Evolutionary conservation across 2,797 vertebrate genomes (phyloP).

Genomic region (Anguilla anguilla): DNA sequence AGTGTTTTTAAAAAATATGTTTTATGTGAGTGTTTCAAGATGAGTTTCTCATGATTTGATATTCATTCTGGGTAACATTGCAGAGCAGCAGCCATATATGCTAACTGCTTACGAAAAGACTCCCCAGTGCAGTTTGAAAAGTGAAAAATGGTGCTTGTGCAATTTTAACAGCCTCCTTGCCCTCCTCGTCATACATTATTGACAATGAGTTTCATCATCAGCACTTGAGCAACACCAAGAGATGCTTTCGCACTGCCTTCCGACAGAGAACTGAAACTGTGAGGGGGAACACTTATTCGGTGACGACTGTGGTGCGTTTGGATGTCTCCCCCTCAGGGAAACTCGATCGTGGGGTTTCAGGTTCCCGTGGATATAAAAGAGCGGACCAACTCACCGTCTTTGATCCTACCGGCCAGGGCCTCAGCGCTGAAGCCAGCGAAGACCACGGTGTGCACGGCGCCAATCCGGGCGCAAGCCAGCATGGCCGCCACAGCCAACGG

Average conservation of each 20-base stretch:
- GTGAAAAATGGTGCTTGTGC: not conserved
- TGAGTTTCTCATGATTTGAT: not conserved
- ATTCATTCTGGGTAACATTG: not conserved
- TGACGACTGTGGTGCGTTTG: not conserved
- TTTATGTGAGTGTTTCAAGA: not conserved
- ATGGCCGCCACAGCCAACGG: slow-evolving; percentile 89
- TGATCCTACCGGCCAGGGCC: slow-evolving; percentile 86
- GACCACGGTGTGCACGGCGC: slow-evolving; percentile 87
- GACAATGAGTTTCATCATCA: not conserved
- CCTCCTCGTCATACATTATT: not conserved
- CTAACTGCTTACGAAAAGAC: not conserved
- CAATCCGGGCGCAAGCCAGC: slow-evolving; percentile 91
- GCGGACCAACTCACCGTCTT: slow-evolving; percentile 80
- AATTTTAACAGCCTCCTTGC: not conserved
- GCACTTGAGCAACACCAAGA: not conserved
- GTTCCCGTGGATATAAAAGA: not conserved
- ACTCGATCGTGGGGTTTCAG: not conserved
- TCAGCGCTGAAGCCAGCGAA: slow-evolving; percentile 94
- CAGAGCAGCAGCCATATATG: not conserved
- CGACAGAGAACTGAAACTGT: not conserved
- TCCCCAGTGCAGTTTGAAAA: not conserved
- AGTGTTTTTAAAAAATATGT: not conserved
- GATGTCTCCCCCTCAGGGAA: not conserved
- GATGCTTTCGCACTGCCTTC: not conserved
- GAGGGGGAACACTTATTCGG: not conserved